Evolutionary conservation across 2,113 vertebrate species (phyloP).

Genomic region (Actenoides hombroni): DNA sequence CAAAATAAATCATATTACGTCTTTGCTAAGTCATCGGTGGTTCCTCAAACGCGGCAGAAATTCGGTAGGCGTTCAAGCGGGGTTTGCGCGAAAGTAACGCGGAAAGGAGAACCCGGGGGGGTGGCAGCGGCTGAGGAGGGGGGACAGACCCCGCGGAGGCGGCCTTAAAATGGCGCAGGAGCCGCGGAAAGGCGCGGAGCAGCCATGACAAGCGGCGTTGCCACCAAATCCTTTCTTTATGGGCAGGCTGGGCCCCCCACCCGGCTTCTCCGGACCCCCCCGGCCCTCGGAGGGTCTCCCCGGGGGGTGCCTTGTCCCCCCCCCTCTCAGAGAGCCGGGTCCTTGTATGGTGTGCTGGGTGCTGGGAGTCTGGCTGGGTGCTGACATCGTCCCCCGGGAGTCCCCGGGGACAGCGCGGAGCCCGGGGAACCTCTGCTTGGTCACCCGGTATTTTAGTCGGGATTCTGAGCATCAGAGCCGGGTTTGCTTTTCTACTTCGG

Average conservation of each 20-base stretch:
- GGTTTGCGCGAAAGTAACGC: neutral
- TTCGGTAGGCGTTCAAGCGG: slow-evolving; percentile 14
- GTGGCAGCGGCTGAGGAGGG: neutral
- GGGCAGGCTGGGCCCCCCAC: fast-evolving
- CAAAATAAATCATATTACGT: slow-evolving; percentile 59
- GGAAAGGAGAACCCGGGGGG: neutral
- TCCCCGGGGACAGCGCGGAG: neutral
- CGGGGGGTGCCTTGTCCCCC: no score
- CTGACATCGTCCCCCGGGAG: neutral
- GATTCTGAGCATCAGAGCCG: neutral
- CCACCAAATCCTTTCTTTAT: neutral
- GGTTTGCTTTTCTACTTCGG: neutral
- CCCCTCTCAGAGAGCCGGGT: neutral
- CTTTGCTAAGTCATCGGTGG: slow-evolving; percentile 48
- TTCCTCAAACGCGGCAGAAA: slow-evolving; percentile 14
- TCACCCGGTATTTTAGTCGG: neutral
- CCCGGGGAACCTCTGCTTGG: neutral
- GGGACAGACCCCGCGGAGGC: neutral
- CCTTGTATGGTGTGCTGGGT: neutral
- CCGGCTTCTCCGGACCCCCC: neutral
- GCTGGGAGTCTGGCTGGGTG: neutral
- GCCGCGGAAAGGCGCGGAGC: slow-evolving; percentile 19
- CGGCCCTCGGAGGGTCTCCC: neutral
- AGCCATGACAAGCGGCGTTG: slow-evolving; percentile 1
- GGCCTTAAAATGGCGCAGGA: slow-evolving; percentile 86